Base-by-base conservation (phyloP, 2,888 invertebrate species). In the Nemoura dubitans region DNA sequence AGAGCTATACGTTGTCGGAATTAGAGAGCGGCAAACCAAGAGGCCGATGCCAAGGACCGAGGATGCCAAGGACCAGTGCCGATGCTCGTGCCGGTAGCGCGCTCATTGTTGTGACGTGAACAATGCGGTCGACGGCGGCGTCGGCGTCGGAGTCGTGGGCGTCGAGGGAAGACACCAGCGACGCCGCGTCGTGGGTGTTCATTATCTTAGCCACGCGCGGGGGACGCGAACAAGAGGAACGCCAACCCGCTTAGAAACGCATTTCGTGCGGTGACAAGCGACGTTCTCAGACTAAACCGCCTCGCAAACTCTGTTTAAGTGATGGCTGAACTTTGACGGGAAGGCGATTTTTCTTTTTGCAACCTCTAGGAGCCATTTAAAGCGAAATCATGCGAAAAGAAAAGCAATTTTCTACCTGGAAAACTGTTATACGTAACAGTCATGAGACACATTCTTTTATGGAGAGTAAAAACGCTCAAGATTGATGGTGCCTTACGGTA, bases 391-490 rank as follows among this genome's bases (percentile, higher is more conserved):
- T 59, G 59, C 59, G 59, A 59, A 14, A 59, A 59, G 59, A 59
- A 59, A 59, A 59, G 59, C 59, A 59, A 59, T 59, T 59, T 59
- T 59, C 59, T 59, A 59, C 59, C 59, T 59, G 59, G 59, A 59
- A 59, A 14, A 59, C 59, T 59, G 14, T 59, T 59, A 59, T 2
- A 21, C 10, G 59, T 16, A 21, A 59, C 14, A 59, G 59, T 59
- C 59, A 21, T 59, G 59, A 10, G 59, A 59, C 59, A 21, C 59
- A 59, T 59, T 59, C 59, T 59, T 59, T 59, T 59, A 59, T 59
- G 59, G 21, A 10, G 21, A 59, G 59, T 1, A 59, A 10, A 59
- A 59, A 21, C 59, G 36, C 59, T 3, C 59, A 21, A 21, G 59
- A 59, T 59, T 59, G 59, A 59, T 59, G 59, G 21, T 7, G 59